Evolutionary conservation across 1,140 invertebrate species (phyloP).

Genomic region (Amyelois transitella): DNA sequence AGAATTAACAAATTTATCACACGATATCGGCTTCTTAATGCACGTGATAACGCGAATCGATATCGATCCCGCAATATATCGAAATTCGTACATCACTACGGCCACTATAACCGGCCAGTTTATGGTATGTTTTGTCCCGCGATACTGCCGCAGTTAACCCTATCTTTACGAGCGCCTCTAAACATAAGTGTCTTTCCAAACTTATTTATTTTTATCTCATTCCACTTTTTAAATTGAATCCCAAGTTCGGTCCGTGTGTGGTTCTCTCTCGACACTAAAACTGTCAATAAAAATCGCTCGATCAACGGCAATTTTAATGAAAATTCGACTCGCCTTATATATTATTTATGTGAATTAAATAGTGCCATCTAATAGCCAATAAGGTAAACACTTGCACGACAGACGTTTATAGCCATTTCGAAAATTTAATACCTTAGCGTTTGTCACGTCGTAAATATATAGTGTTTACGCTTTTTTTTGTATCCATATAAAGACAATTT

Average conservation of each 20-base stretch:
- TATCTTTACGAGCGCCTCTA: conserved; percentile 70
- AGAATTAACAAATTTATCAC: conserved; percentile 5
- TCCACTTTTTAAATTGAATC: conserved; percentile 72
- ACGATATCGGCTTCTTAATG: conserved; percentile 1
- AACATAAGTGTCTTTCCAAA: conserved; percentile 69
- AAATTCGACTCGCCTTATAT: conserved; percentile 54
- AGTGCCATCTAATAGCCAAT: conserved; percentile 38
- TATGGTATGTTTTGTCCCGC: conserved; percentile 68
- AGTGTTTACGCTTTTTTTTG: conserved; percentile 21
- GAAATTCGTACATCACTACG: conserved; percentile 32
- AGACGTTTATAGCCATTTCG: conserved; percentile 38
- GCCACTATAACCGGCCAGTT: conserved; percentile 52
- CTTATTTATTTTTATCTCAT: conserved; percentile 73
- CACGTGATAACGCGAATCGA: background rate
- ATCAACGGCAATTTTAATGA: conserved; percentile 60
- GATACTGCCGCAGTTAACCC: conserved; percentile 67
- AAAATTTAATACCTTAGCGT: conserved; percentile 30
- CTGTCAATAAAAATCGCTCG: conserved; percentile 63
- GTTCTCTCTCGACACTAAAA: conserved; percentile 56
- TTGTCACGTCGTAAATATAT: conserved; percentile 46
- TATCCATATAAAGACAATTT: conserved; percentile 10
- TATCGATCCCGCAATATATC: conserved; percentile 2
- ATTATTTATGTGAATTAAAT: conserved; percentile 52
- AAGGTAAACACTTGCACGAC: conserved; percentile 29
- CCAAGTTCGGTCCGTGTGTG: conserved; percentile 60